Percentiles rank a stretch among this genome's conserved stretches.
Evolutionary conservation across 2,797 vertebrate species (phyloP).

Genomic region (Saxicola maurus): DNA sequence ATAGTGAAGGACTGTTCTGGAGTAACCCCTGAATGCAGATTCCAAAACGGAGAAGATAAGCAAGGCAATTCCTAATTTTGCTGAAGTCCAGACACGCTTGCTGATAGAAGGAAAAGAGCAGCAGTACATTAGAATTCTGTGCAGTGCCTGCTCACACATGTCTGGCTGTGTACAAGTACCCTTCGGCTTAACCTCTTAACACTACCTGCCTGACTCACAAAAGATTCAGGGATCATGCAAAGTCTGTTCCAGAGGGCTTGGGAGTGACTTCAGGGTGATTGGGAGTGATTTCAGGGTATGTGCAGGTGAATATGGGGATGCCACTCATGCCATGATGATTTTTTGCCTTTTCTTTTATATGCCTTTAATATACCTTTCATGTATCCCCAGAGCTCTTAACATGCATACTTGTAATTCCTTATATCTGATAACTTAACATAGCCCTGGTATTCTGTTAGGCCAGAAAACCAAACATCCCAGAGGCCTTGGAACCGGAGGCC

Average conservation of each 20-base stretch:
- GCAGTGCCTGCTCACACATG: neutral
- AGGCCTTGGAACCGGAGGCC: neutral
- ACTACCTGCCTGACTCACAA: rapidly evolving
- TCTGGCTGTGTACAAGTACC: neutral
- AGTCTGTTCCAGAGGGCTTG: neutral
- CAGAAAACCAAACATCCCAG: neutral
- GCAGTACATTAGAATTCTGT: neutral
- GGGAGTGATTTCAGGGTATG: neutral
- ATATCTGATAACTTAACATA: neutral
- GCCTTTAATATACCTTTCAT: neutral
- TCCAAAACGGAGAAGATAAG: neutral
- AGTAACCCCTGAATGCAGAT: neutral
- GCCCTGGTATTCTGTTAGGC: neutral
- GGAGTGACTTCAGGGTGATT: neutral
- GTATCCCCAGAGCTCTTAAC: neutral
- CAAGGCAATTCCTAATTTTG: neutral
- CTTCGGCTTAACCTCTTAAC: neutral
- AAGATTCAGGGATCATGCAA: neutral
- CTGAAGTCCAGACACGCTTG: neutral
- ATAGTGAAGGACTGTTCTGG: neutral
- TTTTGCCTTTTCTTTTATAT: neutral
- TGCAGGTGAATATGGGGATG: neutral
- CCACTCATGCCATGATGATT: too few relatives aligned
- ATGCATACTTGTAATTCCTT: neutral
- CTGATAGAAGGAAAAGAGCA: neutral